Percentiles rank a stretch among this genome's conserved stretches.
Conservation (phyloP, 2,797 vertebrate species). For the Syndactyla subalaris region DNA sequence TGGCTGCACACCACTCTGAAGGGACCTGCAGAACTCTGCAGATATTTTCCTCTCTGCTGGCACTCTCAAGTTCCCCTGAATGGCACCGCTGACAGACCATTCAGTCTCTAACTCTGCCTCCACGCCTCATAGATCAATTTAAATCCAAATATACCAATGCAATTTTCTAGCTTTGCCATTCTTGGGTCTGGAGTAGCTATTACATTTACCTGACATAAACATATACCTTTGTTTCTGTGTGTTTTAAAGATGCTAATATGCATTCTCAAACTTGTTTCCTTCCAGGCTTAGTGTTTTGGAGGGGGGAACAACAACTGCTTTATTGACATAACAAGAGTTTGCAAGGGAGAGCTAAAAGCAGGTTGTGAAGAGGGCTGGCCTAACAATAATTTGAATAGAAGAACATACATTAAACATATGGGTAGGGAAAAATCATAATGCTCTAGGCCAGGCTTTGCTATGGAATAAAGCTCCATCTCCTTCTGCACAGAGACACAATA, state of each 20-base stretch:
- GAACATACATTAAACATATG: conserved; percentile 34
- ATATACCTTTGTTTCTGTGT: neutral
- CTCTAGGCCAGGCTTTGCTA: conserved; percentile 30
- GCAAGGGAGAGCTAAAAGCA: neutral
- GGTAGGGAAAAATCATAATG: neutral
- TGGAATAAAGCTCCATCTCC: conserved; percentile 51
- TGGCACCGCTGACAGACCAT: neutral
- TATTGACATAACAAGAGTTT: neutral
- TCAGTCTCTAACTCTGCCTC: neutral
- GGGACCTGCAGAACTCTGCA: neutral
- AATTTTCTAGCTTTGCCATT: neutral
- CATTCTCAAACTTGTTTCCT: neutral
- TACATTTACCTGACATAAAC: neutral
- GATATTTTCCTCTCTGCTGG: neutral
- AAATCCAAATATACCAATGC: neutral
- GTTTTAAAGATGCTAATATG: neutral
- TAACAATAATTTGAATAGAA: neutral
- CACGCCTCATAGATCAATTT: neutral
- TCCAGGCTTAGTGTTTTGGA: neutral
- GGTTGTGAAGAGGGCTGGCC: neutral
- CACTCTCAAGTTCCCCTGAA: neutral
- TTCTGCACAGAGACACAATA: conserved; percentile 34
- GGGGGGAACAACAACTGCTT: neutral
- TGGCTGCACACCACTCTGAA: neutral
- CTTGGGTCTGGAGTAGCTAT: neutral